Percentiles rank a stretch among this genome's conserved stretches.
These are phyloP conservation scores for Camponotus pennsylvanicus DNA, from an alignment of 1,140 invertebrate genomes.

Conservation along the genomic window DNA sequence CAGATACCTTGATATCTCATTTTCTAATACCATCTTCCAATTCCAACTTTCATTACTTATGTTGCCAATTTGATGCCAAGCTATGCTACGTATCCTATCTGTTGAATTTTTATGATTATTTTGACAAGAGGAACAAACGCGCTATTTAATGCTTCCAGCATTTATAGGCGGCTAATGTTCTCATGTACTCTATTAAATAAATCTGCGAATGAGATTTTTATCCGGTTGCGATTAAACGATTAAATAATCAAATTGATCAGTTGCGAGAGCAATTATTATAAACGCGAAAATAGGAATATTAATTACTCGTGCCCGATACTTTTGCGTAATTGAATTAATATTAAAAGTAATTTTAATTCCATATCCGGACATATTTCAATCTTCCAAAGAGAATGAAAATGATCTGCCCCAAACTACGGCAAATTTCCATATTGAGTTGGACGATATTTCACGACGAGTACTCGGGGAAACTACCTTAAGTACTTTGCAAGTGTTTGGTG, in stretches of 20 bases:
- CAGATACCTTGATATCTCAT: not conserved
- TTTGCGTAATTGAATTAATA: conserved; percentile 16
- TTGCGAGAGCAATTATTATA: not conserved
- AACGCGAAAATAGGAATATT: conserved; percentile 18
- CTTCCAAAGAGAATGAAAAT: conserved; percentile 24
- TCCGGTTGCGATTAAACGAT: not conserved
- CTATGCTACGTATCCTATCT: not conserved
- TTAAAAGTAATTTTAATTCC: conserved; percentile 33
- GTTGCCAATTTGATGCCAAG: not conserved
- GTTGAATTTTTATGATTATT: not conserved
- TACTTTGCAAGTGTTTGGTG: conserved; percentile 52
- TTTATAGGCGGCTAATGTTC: not conserved
- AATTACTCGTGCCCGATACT: not conserved
- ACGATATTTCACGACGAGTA: conserved; percentile 52
- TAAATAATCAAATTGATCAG: not conserved
- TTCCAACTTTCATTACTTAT: not conserved
- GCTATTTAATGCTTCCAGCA: not conserved
- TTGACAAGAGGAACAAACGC: not conserved
- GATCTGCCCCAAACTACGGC: conserved; percentile 11
- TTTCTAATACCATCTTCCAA: not conserved
- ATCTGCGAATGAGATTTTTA: not conserved
- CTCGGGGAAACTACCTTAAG: conserved; percentile 50
- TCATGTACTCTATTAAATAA: not conserved
- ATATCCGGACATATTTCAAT: not conserved
- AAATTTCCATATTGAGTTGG: conserved; percentile 34